Evolutionary conservation across 2,888 invertebrate genomes (phyloP), one percentile per base, ranked within the genome.

Genomic region (Drosophila colorata): DNA sequence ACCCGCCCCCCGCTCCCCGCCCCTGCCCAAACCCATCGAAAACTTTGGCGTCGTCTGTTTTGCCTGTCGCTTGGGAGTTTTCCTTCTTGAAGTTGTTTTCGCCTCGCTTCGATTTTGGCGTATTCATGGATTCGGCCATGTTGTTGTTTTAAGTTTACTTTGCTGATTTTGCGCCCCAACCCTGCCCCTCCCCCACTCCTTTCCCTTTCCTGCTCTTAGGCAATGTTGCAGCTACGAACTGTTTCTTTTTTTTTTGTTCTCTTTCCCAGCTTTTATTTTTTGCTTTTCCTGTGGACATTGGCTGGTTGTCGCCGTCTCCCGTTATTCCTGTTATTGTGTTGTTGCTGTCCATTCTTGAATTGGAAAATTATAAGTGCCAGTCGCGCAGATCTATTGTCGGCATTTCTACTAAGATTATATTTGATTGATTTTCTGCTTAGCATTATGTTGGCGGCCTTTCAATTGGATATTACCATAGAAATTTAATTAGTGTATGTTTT

Each of bases 401-500:
- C 48, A 33, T 18, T 63, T 48, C 67, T 86, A 88, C 88, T 84
- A 74, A 75, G 87, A 80, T 87, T 87, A 87, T 78, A 75, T 77
- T 86, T 82, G 80, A 87, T 88, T 87, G 87, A 80, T 68, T 83
- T 80, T 85, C 61, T 58, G 31, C 58, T 20, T 11, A 7, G 40
- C 37, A 51, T 46, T 60, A 31, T 47, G 28, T 44, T 48, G 25
- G 18, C 13, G 25, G 14, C 18, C 35, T 13, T 5, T 23, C 14
- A 33, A 51, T 69, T 33, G 18, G 1, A 20, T 43, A 53, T 67
- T 61, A 60, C 48, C 18, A 25, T 56, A 38, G 16, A 41, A 52
- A 38, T 58, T 37, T n/a, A 4, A 35, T 55, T 59, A 35, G n/a
- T 43, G 35, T 25, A 23, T 7, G 14, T 35, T 46, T 13, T 3